Conservation (phyloP, 2,888 invertebrate species). For the Acrocera orbiculus region DNA sequence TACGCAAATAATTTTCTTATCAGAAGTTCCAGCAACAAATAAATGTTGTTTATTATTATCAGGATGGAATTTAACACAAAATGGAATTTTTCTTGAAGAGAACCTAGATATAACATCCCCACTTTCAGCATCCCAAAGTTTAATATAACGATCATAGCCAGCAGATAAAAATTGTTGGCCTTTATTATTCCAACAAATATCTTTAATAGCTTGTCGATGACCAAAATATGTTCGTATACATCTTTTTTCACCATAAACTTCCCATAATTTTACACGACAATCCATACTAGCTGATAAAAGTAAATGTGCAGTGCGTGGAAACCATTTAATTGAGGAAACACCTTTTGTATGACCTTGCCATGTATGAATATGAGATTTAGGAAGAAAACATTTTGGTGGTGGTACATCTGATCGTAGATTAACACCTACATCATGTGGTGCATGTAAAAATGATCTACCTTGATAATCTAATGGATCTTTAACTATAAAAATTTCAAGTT, state of each 20-base stretch:
- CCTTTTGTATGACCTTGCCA: constrained; percentile 97
- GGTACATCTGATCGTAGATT: constrained; percentile 72
- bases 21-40: constrained; percentile 95
- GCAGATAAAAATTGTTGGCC: constrained; percentile 90
- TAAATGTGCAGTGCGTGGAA: constrained; percentile 86
- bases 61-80: constrained; percentile 96
- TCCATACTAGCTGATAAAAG: constrained; percentile 95
- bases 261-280: constrained; percentile 94
- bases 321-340: constrained; percentile 86
- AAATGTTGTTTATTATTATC: constrained; percentile 93
- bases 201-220: constrained; percentile 91
- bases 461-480: constrained; percentile 91
- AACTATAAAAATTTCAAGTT: no score
- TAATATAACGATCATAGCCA: constrained; percentile 93
- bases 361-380: constrained; percentile 87
- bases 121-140: constrained; percentile 98
- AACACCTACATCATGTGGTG: constrained; percentile 83
- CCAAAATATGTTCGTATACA: constrained; percentile 91
- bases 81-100: constrained; percentile 91
- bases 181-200: constrained; percentile 86
- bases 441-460: constrained; percentile 83
- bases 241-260: constrained; percentile 87
- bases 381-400: constrained; percentile 89
- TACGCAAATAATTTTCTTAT: constrained; percentile 98
- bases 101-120: constrained; percentile 74